Conservation (phyloP, 2,888 invertebrate species). For the Elysia crispata region DNA sequence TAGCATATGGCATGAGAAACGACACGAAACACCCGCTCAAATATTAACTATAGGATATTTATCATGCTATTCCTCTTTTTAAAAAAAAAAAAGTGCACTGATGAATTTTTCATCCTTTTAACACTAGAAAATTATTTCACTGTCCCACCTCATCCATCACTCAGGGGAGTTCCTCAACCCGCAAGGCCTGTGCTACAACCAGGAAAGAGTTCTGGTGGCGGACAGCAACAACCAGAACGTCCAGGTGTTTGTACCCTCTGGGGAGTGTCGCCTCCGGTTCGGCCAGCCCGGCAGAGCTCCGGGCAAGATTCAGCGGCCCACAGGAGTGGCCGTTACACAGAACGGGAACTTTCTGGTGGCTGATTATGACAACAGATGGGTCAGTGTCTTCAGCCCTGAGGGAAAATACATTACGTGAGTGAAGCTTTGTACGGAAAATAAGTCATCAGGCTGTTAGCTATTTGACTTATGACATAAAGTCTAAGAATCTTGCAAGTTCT, state of each 20-base stretch:
- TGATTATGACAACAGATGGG: constrained; percentile 81
- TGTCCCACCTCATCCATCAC: background rate
- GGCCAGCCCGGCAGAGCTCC: constrained; percentile 78
- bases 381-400: constrained; percentile 78
- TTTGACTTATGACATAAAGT: too few species aligned
- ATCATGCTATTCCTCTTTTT: too few species aligned
- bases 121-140: background rate
- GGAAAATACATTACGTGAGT: constrained; percentile 78
- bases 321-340: constrained; percentile 78
- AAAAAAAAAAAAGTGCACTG: too few species aligned
- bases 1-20: too few species aligned
- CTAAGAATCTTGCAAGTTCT: too few species aligned
- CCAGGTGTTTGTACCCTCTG: constrained; percentile 72
- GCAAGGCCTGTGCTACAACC: constrained; percentile 78
- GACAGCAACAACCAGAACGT: constrained; percentile 79
- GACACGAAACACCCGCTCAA: too few species aligned
- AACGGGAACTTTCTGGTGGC: constrained; percentile 79
- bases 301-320: constrained; percentile 80
- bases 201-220: constrained; percentile 78
- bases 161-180: constrained; percentile 80
- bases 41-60: too few species aligned
- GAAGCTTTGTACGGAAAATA: too few species aligned
- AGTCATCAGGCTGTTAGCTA: too few species aligned
- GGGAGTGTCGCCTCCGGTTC: constrained; percentile 78
- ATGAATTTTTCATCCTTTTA: background rate